Base-by-base conservation (phyloP, 1,140 invertebrate genomes). In the Leptinotarsa lineolata region DNA sequence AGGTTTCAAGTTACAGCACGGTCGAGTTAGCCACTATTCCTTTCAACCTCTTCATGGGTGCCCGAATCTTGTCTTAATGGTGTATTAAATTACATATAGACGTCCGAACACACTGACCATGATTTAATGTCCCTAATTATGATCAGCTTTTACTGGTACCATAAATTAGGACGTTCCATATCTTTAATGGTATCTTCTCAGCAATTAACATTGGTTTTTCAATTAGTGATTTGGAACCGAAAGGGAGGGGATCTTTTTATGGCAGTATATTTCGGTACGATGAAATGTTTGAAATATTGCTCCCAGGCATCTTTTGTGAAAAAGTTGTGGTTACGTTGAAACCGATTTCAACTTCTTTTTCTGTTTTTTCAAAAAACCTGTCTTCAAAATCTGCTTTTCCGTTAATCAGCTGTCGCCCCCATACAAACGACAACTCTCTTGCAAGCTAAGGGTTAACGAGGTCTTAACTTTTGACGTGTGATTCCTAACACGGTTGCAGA, bases 1-100 rank as follows among this genome's bases (percentile, higher is more conserved):
- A 76, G 76, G 76, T 77, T 77, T 79, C 78, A 69, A 76, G 76
- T 79, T 79, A 75, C 77, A 74, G 74, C 69, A 39, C n/a, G 67
- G 72, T 70, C 68, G 70, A 59, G 68, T 22, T 76, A 48, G 75
- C 61, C 59, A 72, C 70, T 75, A 72, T 76, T 70, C 69, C 39
- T 20, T 20, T 22, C 66, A 39, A 15, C 68, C 48, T 30, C 24
- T 54, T 18, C 24, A 30, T 67, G 65, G 46, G 48, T 59, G 22
- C 68, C 54, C 68, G 68, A 58, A 70, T 68, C 61, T 64, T 64
- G 68, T 68, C 73, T 77, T 75, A 75, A 74, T 72, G 73, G 71
- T 60, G 68, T 75, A 77, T 74, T 77, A 77, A 77, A 72, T 77
- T 77, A 72, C 72, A 68, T 61, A 72, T 61, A 59, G 73, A 75